Evolutionary conservation across 2,113 vertebrate genomes (phyloP).

Genomic region (Dromas ardeola): DNA sequence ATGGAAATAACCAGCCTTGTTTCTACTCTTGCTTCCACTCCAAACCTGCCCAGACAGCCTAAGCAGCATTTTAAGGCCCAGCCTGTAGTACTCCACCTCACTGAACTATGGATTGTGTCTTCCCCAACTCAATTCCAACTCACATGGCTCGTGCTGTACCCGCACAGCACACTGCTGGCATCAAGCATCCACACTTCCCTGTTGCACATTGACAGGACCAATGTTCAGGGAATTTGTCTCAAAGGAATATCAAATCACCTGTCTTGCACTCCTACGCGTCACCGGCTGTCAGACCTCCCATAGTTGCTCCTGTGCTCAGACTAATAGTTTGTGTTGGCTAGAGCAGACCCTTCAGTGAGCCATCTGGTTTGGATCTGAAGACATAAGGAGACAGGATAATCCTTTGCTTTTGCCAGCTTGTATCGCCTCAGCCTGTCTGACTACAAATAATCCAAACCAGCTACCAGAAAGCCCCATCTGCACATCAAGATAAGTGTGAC

Average conservation of each 20-base stretch:
- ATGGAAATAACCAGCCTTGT: not conserved
- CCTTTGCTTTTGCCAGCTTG: not conserved
- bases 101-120: not conserved
- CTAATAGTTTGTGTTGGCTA: not conserved
- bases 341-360: not conserved
- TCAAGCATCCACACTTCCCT: not conserved
- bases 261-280: not conserved
- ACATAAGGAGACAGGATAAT: not conserved
- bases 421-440: not conserved
- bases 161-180: not conserved
- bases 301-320: not conserved
- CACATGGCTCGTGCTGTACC: not conserved
- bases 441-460: not conserved
- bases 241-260: not conserved
- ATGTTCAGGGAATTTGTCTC: not conserved
- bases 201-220: not conserved
- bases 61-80: not conserved
- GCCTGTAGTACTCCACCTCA: not conserved
- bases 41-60: not conserved
- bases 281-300: not conserved
- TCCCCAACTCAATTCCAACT: not conserved
- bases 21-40: not conserved
- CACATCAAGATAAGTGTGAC: not conserved
- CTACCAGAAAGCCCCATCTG: not conserved
- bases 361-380: conserved; percentile 6